These are phyloP conservation scores for Boleophthalmus pectinirostris DNA, from an alignment of 2,113 vertebrate species.

Conservation along the genomic window DNA sequence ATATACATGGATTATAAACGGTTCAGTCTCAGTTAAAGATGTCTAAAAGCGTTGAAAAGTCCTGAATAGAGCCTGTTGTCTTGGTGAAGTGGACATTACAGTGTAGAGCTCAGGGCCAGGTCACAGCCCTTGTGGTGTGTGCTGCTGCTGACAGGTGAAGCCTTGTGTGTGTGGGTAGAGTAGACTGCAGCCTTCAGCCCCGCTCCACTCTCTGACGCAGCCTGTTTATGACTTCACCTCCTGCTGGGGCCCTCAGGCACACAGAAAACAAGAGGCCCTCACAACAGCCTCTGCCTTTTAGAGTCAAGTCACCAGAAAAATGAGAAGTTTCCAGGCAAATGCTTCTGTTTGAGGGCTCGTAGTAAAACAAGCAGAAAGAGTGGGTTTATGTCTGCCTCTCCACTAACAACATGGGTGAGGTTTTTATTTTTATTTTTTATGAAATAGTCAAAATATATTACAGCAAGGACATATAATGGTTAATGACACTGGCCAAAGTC, in stretches of 20 bases:
- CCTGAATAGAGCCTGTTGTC: background rate
- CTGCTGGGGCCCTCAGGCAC: slow-evolving; percentile 63
- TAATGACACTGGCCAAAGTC: too few relatives aligned
- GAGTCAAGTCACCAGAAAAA: slow-evolving; percentile 54
- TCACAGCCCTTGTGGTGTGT: slow-evolving; percentile 37
- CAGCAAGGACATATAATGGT: background rate
- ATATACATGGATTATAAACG: too few relatives aligned
- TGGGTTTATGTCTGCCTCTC: background rate
- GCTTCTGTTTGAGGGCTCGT: slow-evolving; percentile 41
- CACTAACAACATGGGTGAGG: background rate
- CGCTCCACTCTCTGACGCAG: slow-evolving; percentile 63
- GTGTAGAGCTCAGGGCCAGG: slow-evolving; percentile 5
- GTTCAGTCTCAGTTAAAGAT: background rate
- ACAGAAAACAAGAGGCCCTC: slow-evolving; percentile 68
- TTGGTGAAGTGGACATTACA: background rate
- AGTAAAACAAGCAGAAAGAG: background rate
- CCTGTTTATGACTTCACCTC: slow-evolving; percentile 78
- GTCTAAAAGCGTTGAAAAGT: background rate
- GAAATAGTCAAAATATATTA: background rate
- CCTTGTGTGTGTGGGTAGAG: slow-evolving; percentile 68
- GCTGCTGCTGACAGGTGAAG: slow-evolving; percentile 69
- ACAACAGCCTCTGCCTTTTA: slow-evolving; percentile 57
- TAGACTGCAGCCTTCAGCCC: slow-evolving; percentile 49
- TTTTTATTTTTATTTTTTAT: background rate
- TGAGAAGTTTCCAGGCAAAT: slow-evolving; percentile 59